Evolutionary conservation across 2,888 invertebrate genomes (phyloP), one percentile per base, ranked within the genome.

Genomic region (Pachliopta kotzebuea): DNA sequence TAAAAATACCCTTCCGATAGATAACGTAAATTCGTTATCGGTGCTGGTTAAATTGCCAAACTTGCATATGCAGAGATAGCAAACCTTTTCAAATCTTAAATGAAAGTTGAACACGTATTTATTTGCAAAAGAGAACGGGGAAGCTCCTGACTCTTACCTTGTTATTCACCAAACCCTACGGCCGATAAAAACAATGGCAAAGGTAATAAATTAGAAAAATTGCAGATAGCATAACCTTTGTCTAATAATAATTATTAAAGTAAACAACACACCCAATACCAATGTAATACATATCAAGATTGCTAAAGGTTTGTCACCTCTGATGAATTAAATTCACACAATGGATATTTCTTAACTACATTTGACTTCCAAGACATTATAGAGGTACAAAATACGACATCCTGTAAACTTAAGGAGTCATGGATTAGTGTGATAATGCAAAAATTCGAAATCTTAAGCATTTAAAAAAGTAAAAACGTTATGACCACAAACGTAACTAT

Each of bases 311-410:
- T 49, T 49, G 49, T 20, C 49, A 49, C 8, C 49, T 20, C 49
- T 49, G 49, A 4, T 49, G 6, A 9, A n/a, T 49, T 20, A 49
- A 14, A 9, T 49, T 49, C 18, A 8, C 49, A 20, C 49, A 49
- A 49, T 20, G 20, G n/a, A 59, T 66, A 72, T 73, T 76, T 80
- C 83, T 78, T 85, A 87, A 86, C 87, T 86, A 86, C 85, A 85
- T n/a, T 85, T 83, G 75, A 66, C 75, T 74, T 77, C 74, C 75
- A 71, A 70, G 77, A 77, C 24, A 18, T 26, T 69, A 73, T 72
- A 74, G 53, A 60, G 31, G 58, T 37, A 56, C 9, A 42, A 24
- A 31, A n/a, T 50, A 60, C 31, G 29, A 42, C n/a, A 21, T 65
- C 60, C 60, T 65, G 65, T 72, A 71, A 66, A 71, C 68, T 69